A percentile compares a stretch with the other conserved stretches of the same genome.
These are phyloP conservation scores for Megalurothrips usitatus DNA, from an alignment of 2,888 invertebrate genomes.

Conservation along the genomic window DNA sequence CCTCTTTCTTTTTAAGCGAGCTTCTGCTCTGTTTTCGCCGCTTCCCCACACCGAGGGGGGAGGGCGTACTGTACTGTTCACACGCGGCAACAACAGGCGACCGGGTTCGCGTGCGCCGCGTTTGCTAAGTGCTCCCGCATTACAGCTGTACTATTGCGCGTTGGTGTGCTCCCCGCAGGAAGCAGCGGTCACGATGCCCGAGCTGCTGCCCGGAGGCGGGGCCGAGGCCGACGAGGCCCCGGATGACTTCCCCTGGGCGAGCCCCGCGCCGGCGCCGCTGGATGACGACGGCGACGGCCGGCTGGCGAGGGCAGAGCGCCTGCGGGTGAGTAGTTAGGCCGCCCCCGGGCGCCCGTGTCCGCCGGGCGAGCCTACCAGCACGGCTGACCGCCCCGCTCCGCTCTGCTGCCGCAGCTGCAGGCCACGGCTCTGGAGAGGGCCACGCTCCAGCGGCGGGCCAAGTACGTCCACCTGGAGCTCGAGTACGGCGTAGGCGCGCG, in stretches of 20 bases:
- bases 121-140: no score
- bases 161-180: neutral
- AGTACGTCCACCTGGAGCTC: neutral
- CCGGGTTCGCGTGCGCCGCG: no score
- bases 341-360: neutral
- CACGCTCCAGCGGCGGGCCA: neutral
- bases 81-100: no score
- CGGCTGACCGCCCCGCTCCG: constrained; percentile 1
- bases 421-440: neutral
- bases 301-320: neutral
- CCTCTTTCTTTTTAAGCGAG: no score
- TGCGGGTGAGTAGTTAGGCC: neutral
- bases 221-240: neutral
- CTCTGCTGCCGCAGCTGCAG: neutral
- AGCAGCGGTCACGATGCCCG: neutral
- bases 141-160: neutral
- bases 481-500: neutral
- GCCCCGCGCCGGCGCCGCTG: neutral
- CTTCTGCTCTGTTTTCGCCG: no score
- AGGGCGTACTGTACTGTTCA: no score
- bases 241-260: neutral
- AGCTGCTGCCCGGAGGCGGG: neutral
- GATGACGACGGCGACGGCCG: neutral
- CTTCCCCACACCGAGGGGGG: no score
- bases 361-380: neutral